Conservation (phyloP, 2,797 vertebrate species). For the Leptoclinus maculatus region DNA sequence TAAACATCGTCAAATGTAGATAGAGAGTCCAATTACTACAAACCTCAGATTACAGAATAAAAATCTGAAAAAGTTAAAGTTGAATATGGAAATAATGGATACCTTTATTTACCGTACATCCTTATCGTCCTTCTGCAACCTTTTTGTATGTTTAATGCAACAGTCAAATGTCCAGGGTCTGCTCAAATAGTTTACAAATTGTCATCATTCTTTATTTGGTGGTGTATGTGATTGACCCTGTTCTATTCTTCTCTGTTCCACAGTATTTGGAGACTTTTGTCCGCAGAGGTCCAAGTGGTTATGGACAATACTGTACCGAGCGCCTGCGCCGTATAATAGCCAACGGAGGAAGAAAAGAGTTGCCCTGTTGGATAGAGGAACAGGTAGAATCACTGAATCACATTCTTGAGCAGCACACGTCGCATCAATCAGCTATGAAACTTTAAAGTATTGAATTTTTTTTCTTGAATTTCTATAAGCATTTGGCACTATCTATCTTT, state of each 20-base stretch:
- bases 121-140: too few species aligned
- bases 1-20: too few species aligned
- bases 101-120: too few species aligned
- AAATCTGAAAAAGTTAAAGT: too few species aligned
- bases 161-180: too few species aligned
- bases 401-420: neutral
- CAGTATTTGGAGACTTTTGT: constrained; percentile 93
- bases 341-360: constrained; percentile 90
- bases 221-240: neutral
- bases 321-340: constrained; percentile 85
- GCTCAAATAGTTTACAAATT: neutral
- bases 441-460: neutral
- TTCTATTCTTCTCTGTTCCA: constrained; percentile 10
- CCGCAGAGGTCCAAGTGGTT: constrained; percentile 80
- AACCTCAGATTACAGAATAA: too few species aligned
- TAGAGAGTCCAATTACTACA: too few species aligned
- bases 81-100: too few species aligned
- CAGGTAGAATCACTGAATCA: constrained; percentile 80
- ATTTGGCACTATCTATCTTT: neutral
- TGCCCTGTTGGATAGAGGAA: constrained; percentile 92
- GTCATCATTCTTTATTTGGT: neutral
- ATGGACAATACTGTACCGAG: constrained; percentile 86
- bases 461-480: neutral
- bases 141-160: too few species aligned
- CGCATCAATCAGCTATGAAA: neutral